phyloP scores from a whole-genome alignment of 2,888 invertebrate species.

The Heliconius sara region DNA sequence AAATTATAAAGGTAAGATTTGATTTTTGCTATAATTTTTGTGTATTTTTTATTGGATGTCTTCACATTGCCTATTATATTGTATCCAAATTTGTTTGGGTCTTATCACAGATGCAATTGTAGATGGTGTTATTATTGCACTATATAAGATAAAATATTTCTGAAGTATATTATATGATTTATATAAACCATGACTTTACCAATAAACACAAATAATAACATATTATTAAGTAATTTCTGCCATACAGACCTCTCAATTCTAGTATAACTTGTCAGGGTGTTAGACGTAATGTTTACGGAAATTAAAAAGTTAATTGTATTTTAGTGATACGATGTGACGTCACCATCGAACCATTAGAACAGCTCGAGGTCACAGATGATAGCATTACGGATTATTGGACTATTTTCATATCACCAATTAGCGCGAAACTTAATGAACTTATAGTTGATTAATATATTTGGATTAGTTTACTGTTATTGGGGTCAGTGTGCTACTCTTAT shows the following conservation, averaged over 20 bases:
- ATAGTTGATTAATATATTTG: background rate
- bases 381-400: background rate
- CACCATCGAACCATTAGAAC: background rate
- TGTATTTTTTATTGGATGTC: too few relatives aligned
- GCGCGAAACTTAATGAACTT: background rate
- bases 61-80: too few relatives aligned
- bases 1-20: constrained; percentile 92
- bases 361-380: constrained; percentile 19
- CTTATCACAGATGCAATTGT: constrained; percentile 2
- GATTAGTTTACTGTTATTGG: background rate
- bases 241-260: background rate
- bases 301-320: constrained; percentile 16
- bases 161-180: too few relatives aligned
- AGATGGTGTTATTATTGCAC: too few relatives aligned
- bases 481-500: background rate
- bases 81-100: background rate
- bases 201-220: constrained; percentile 1
- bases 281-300: constrained; percentile 16
- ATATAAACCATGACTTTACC: background rate
- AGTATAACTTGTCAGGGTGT: background rate
- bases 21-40: background rate
- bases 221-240: background rate
- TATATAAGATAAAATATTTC: too few relatives aligned
- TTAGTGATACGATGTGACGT: constrained; percentile 9
- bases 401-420: background rate